Evolutionary conservation across 2,888 invertebrate species (phyloP), one percentile per base, ranked within the genome.

Genomic region (Papilio gigon): DNA sequence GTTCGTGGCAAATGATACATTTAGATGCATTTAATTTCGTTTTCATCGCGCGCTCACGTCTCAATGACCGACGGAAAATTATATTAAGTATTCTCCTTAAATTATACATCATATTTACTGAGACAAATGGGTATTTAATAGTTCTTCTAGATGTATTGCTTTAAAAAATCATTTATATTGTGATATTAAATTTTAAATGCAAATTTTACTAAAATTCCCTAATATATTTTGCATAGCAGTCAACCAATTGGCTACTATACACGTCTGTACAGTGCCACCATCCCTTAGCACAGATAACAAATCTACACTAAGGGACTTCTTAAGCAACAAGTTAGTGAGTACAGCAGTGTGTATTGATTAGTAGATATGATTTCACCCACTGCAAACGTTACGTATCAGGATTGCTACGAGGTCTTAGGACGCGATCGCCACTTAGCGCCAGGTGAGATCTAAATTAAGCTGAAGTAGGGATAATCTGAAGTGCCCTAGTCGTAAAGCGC

Each of bases 1-100:
- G 35, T 33, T 37, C 27, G n/a, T 47, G 50, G 65, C 40, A 60
- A 64, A 68, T 68, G 63, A 59, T 59, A 66, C 59, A 59, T 59
- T 53, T 56, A 47, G 20, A 20, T 33, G 44, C 62, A 47, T 62
- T 47, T 20, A 62, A 62, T 59, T 33, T 40, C 30, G 30, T 44
- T 59, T 59, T 59, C 20, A 40, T 42, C 25, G 33, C 58, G 42
- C 37, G 22, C n/a, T 25, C 2, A 59, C 25, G 4, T 59, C 59
- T 65, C 59, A 59, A 14, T 35, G 59, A 35, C 59, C 47, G 65
- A 65, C 35, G 56, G 40, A 65, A 53, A 47, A 22, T 4, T 50
- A 25, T 50, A 50, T 22, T 25, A 60, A 37, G 4, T n/a, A 22
- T 22, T 14, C 1, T 40, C 40, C 20, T 22, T n/a, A 25, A 35